These are phyloP conservation scores for Eulemur coronatus DNA, from an alignment of 2,797 vertebrate genomes.

Conservation along the genomic window DNA sequence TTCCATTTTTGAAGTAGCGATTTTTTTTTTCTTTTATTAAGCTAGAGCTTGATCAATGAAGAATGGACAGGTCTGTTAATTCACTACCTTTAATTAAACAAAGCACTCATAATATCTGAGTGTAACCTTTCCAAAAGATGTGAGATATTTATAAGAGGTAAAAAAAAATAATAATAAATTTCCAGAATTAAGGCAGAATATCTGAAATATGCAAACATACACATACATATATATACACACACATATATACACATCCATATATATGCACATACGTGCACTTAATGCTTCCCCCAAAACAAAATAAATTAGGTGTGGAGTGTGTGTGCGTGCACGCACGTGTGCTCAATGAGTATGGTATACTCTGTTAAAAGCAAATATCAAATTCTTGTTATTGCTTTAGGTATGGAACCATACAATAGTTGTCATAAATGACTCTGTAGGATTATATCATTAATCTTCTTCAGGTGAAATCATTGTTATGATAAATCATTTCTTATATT, in stretches of 20 bases:
- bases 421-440: neutral
- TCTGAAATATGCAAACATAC: neutral
- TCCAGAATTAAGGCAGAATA: neutral
- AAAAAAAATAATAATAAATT: neutral
- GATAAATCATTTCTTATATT: neutral
- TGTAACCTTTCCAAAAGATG: neutral
- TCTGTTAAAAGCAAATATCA: neutral
- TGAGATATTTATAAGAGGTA: neutral
- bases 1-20: constrained; percentile 1
- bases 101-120: neutral
- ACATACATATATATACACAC: too few species aligned
- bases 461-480: neutral
- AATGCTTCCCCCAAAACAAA: neutral
- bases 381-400: neutral
- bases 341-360: neutral
- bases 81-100: neutral
- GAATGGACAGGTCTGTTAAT: neutral
- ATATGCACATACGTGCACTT: neutral
- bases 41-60: neutral
- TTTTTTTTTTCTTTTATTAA: neutral
- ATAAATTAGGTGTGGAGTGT: neutral
- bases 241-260: too few species aligned
- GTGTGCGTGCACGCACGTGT: accelerated
- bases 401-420: neutral
- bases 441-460: neutral